These are phyloP conservation scores for Haemorhous mexicanus DNA, from an alignment of 2,113 vertebrate species.

Conservation along the genomic window DNA sequence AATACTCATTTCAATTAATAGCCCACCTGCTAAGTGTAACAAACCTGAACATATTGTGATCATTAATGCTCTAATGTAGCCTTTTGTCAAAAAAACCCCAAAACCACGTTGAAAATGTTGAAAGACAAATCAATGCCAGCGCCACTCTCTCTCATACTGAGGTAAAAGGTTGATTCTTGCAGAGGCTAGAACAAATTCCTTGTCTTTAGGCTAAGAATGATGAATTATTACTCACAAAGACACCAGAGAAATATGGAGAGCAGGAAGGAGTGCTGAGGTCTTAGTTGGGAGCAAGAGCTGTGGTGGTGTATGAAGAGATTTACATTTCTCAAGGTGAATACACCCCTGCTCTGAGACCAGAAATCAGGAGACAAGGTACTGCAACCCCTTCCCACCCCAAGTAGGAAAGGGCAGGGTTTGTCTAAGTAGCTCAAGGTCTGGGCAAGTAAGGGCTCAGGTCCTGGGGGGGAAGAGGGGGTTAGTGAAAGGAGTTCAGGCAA, in stretches of 20 bases:
- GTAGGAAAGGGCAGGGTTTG: background rate
- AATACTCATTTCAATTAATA: slow-evolving; percentile 21
- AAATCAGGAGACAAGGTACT: background rate
- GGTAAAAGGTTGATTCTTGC: background rate
- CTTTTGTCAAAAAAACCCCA: background rate
- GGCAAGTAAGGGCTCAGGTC: background rate
- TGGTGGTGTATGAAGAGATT: background rate
- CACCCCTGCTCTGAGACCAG: background rate
- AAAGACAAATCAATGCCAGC: background rate
- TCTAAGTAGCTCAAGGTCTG: background rate
- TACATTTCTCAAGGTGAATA: background rate
- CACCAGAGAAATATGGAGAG: background rate
- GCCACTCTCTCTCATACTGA: background rate
- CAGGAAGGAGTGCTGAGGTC: background rate
- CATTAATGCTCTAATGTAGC: background rate
- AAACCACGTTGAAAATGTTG: background rate
- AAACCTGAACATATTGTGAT: background rate
- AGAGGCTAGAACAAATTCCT: background rate
- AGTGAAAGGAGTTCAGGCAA: background rate
- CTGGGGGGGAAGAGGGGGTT: too few relatives aligned
- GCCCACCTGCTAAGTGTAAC: slow-evolving; percentile 19
- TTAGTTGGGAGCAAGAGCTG: background rate
- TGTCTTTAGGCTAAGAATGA: background rate
- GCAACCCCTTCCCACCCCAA: background rate
- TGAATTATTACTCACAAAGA: background rate